Evolutionary conservation across 1,140 invertebrate species (phyloP).

Genomic region (Aphelinus atriplicis): DNA sequence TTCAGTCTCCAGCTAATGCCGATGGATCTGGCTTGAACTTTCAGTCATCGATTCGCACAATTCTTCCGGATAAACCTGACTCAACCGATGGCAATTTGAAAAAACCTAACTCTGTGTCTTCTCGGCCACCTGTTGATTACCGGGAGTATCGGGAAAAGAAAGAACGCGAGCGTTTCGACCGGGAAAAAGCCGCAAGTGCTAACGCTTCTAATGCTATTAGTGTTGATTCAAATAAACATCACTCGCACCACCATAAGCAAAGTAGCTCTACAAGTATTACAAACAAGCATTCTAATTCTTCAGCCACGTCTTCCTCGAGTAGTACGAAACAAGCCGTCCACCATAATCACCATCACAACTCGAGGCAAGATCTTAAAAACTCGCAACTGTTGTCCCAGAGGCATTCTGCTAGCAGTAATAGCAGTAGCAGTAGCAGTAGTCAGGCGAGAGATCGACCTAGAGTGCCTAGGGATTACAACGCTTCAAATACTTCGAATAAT

Average conservation of each 20-base stretch:
- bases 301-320: slow-evolving; percentile 39
- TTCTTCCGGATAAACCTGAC: slow-evolving; percentile 46
- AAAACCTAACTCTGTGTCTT: slow-evolving; percentile 43
- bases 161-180: slow-evolving; percentile 61
- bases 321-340: slow-evolving; percentile 51
- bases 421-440: slow-evolving; percentile 32
- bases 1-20: slow-evolving; percentile 54
- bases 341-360: slow-evolving; percentile 59
- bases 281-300: slow-evolving; percentile 47
- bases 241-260: slow-evolving; percentile 55
- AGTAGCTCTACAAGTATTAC: slow-evolving; percentile 45
- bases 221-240: slow-evolving; percentile 52
- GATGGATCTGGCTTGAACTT: slow-evolving; percentile 50
- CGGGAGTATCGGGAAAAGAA: slow-evolving; percentile 68
- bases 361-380: slow-evolving; percentile 53
- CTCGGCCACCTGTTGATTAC: slow-evolving; percentile 53
- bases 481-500: slow-evolving; percentile 19
- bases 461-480: slow-evolving; percentile 51
- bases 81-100: slow-evolving; percentile 51
- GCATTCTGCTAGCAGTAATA: slow-evolving; percentile 45
- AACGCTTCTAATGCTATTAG: slow-evolving; percentile 16
- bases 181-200: slow-evolving; percentile 44
- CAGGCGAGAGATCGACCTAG: slow-evolving; percentile 52
- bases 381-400: slow-evolving; percentile 47
- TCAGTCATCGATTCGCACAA: slow-evolving; percentile 46